Conservation (phyloP, 2,113 vertebrate species). For the Circaetus gallicus region DNA sequence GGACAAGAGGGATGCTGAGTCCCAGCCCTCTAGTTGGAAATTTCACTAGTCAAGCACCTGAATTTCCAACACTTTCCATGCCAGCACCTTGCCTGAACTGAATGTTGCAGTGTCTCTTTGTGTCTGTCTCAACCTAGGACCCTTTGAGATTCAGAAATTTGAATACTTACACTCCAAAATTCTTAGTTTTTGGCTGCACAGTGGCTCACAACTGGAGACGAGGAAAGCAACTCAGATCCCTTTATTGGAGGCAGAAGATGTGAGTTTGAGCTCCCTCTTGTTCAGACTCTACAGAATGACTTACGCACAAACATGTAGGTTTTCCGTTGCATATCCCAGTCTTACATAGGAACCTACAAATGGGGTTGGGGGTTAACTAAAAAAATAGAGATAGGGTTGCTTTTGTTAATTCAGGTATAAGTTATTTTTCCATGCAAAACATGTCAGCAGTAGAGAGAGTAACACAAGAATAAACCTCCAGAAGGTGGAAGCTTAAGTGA, state of each 20-base stretch:
- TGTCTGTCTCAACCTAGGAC: fast-evolving
- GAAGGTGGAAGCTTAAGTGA: not conserved
- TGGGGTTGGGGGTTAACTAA: fast-evolving
- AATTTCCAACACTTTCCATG: not conserved
- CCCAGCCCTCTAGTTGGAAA: not conserved
- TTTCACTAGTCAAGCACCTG: not conserved
- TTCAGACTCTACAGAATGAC: not conserved
- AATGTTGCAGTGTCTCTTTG: not conserved
- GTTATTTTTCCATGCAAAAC: not conserved
- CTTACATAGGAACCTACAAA: not conserved
- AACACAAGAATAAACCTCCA: not conserved
- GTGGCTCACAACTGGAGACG: not conserved
- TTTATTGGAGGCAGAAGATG: not conserved
- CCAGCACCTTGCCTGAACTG: not conserved
- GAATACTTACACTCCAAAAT: not conserved
- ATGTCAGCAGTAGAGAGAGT: not conserved
- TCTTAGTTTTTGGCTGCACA: not conserved
- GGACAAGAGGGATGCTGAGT: not conserved
- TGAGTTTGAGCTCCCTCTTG: not conserved
- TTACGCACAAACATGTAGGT: fast-evolving
- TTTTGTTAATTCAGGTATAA: not conserved
- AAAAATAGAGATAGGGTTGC: not conserved
- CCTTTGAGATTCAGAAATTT: not conserved
- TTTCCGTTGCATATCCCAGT: not conserved
- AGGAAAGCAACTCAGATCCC: not conserved